phyloP scores from a whole-genome alignment of 2,888 invertebrate genomes.

The Diaprepes abbreviatus region DNA sequence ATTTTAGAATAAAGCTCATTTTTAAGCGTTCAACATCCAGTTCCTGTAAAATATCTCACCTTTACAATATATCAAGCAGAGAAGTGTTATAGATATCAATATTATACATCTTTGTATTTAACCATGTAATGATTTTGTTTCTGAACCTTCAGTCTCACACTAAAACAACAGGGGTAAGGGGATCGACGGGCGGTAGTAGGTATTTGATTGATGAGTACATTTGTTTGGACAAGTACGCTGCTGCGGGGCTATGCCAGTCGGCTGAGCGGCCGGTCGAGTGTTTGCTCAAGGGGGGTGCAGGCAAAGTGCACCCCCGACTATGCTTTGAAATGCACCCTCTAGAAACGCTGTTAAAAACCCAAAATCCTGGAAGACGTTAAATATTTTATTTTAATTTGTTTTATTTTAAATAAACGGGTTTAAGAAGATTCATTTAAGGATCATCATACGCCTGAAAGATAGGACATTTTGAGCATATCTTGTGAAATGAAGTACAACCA shows the following conservation, averaged over 20 bases:
- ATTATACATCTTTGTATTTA: no score
- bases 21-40: no score
- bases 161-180: conserved; percentile 31
- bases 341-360: background rate
- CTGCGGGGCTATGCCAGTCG: conserved; percentile 46
- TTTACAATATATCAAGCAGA: no score
- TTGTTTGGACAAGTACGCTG: conserved; percentile 50
- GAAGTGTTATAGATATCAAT: no score
- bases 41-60: no score
- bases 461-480: no score
- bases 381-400: background rate
- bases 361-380: conserved; percentile 11
- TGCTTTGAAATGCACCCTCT: conserved; percentile 30
- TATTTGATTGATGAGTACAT: conserved; percentile 51
- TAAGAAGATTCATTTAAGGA: background rate
- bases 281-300: conserved; percentile 41
- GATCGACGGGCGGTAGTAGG: conserved; percentile 44
- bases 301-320: conserved; percentile 42
- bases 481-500: no score
- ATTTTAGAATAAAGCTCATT: no score
- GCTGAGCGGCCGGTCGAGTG: conserved; percentile 49
- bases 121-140: no score
- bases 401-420: background rate
- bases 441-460: background rate
- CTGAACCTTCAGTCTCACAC: conserved; percentile 1